Conservation (phyloP, 2,888 invertebrate genomes). For the Byasa hedistus region DNA sequence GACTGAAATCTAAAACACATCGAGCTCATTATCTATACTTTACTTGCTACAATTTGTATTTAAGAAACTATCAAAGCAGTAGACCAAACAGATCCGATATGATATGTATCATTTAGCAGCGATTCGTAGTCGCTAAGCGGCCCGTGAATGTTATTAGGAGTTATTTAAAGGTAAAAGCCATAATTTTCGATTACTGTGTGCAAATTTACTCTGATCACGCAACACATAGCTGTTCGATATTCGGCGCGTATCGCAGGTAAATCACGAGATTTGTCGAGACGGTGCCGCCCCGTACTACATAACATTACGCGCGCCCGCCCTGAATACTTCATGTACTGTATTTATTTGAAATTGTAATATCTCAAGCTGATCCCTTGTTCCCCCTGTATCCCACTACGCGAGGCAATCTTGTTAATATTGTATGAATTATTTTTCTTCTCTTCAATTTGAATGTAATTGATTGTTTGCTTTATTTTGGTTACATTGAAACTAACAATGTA, state of each 20-base stretch:
- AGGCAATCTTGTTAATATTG: constrained; percentile 72
- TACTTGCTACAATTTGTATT: constrained; percentile 4
- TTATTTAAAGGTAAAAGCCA: constrained; percentile 46
- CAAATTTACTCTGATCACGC: constrained; percentile 76
- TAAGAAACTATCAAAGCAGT: constrained; percentile 8
- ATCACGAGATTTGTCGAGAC: constrained; percentile 79
- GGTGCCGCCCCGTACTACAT: constrained; percentile 69
- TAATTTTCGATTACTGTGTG: constrained; percentile 72
- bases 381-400: constrained; percentile 66
- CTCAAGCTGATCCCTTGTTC: constrained; percentile 72
- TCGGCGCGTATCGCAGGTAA: constrained; percentile 76
- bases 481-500: not conserved
- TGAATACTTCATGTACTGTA: constrained; percentile 78
- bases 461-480: constrained; percentile 14
- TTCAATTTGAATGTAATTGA: constrained; percentile 20
- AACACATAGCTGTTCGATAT: constrained; percentile 73
- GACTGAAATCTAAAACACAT: constrained; percentile 12
- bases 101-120: constrained; percentile 29
- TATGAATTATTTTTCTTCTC: constrained; percentile 58
- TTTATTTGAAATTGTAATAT: constrained; percentile 79
- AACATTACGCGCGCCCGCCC: constrained; percentile 74
- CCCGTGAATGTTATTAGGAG: constrained; percentile 33
- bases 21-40: constrained; percentile 5
- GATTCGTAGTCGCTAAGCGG: constrained; percentile 28
- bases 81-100: constrained; percentile 18